Conservation (phyloP, 2,797 vertebrate genomes). For the Loriculus beryllinus region DNA sequence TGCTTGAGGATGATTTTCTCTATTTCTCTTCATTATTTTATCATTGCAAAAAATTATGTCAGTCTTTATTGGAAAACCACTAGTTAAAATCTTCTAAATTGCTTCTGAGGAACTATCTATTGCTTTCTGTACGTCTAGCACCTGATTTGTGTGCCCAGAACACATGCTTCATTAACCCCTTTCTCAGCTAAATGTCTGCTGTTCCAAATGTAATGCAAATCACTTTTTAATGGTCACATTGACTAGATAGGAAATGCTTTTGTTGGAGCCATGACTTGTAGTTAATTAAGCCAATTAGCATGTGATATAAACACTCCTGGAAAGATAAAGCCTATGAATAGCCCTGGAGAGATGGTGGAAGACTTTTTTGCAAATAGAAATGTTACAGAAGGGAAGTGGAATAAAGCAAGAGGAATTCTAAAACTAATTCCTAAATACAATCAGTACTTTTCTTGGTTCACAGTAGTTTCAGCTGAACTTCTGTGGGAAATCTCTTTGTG, state of each 20-base stretch:
- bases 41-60: background rate
- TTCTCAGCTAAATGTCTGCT: conserved; percentile 48
- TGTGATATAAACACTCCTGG: conserved; percentile 54
- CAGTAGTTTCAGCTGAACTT: background rate
- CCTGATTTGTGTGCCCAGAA: conserved; percentile 60
- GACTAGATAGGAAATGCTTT: conserved; percentile 66
- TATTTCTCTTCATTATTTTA: conserved; percentile 5
- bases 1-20: background rate
- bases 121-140: conserved; percentile 25
- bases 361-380: background rate
- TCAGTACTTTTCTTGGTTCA: background rate
- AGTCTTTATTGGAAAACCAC: conserved; percentile 8
- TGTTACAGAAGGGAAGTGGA: background rate
- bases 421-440: background rate
- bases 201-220: conserved; percentile 64
- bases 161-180: conserved; percentile 61
- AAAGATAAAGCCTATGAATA: conserved; percentile 35
- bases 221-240: conserved; percentile 68
- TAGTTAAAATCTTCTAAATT: conserved; percentile 25
- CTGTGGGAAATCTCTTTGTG: background rate
- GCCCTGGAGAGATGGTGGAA: conserved; percentile 13
- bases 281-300: conserved; percentile 72
- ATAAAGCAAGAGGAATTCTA: conserved; percentile 7
- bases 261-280: conserved; percentile 52
- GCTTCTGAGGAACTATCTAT: background rate